phyloP scores from a whole-genome alignment of 2,113 vertebrate genomes.

The Tragelaphus strepsiceros region DNA sequence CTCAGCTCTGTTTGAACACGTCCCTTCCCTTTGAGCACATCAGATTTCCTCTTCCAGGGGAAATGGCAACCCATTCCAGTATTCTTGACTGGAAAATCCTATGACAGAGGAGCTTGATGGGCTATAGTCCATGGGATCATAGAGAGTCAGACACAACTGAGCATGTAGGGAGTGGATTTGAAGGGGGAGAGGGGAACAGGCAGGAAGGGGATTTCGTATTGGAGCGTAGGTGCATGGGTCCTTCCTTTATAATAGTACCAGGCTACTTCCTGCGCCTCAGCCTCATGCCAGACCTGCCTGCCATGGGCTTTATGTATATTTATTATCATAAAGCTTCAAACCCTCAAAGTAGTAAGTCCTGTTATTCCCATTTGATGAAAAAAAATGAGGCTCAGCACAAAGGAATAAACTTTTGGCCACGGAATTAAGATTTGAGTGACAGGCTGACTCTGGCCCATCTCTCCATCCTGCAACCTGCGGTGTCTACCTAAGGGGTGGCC shows the following conservation, averaged over 20 bases:
- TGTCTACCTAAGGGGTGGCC: background rate
- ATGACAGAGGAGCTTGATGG: background rate
- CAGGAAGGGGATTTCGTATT: background rate
- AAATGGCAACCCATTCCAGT: background rate
- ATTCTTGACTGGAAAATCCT: background rate
- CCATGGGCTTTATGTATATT: background rate
- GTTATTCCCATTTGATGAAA: background rate
- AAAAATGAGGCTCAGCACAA: background rate
- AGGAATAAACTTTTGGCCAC: background rate
- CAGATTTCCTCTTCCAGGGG: background rate
- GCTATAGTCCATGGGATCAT: background rate
- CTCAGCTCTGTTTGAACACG: background rate
- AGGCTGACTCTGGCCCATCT: background rate
- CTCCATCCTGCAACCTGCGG: fast-evolving
- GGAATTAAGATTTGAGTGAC: background rate
- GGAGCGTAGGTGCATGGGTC: fast-evolving
- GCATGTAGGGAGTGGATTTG: background rate
- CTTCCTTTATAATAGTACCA: background rate
- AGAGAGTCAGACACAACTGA: background rate
- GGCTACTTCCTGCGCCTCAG: background rate
- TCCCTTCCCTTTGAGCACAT: background rate
- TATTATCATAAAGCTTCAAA: background rate
- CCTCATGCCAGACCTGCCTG: background rate
- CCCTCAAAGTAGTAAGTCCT: background rate
- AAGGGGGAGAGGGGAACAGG: background rate